These are phyloP conservation scores for Columba guinea DNA, from an alignment of 2,797 vertebrate genomes.

Conservation along the genomic window DNA sequence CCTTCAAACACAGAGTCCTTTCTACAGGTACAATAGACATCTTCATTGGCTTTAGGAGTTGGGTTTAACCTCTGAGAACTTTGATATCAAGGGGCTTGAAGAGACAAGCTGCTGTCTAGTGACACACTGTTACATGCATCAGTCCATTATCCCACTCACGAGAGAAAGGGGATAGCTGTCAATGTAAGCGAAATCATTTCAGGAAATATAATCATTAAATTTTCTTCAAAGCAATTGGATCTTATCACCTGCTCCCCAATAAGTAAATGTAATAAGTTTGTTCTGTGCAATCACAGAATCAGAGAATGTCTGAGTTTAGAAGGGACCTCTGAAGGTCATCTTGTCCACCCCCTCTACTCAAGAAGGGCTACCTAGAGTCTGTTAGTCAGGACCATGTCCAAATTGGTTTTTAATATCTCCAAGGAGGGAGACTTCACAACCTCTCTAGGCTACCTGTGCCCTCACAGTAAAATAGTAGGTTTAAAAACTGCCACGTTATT, in stretches of 20 bases:
- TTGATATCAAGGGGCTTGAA: background rate
- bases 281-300: background rate
- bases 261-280: background rate
- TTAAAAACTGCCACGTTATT: background rate
- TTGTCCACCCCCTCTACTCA: background rate
- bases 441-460: background rate
- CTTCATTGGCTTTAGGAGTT: background rate
- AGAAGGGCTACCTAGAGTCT: background rate
- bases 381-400: background rate
- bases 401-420: background rate
- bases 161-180: background rate
- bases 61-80: background rate
- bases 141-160: background rate
- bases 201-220: background rate
- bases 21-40: background rate
- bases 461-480: background rate
- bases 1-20: background rate
- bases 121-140: background rate
- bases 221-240: background rate
- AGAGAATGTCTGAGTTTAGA: background rate
- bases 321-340: background rate
- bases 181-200: background rate
- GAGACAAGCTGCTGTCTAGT: background rate
- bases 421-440: background rate
- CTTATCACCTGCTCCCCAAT: background rate